Evolutionary conservation across 2,113 vertebrate genomes (phyloP), one percentile per base, ranked within the genome.

Genomic region (Beaufortia kweichowensis): DNA sequence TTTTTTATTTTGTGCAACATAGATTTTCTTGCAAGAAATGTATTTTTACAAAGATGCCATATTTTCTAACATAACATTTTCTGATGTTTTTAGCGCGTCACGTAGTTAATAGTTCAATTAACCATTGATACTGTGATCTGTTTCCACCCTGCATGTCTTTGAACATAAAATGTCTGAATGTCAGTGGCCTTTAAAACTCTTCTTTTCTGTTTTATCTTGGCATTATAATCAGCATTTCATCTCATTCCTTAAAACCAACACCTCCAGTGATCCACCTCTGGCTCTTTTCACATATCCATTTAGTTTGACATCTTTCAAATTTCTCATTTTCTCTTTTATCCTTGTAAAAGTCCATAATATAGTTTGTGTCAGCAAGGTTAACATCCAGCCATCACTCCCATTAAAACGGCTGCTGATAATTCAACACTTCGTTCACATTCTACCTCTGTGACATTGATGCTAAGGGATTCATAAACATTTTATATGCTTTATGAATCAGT

Each of bases 401-500:
- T 72, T 61, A 76, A 70, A 60, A 76, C 48, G 31, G 19, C 61
- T 78, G n/a, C 35, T 35, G 17, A 26, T 76, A 73, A 70, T 68
- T 80, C 57, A 60, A 35, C 41, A 46, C 59, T 80, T 80, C 63
- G 70, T 72, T 59, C n/a, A 33, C 17, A 41, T 80, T 80, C 70
- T 50, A 72, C 73, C 46, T 61, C 65, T 41, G 43, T 78, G 71
- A 75, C 66, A 53, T 73, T 66, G 53, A 72, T 76, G 46, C 68
- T 62, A 11, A 33, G 41, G 59, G 31, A 64, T 76, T 83, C 66
- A 68, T 72, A 78, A 72, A 81, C 55, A 48, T 76, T 83, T 81
- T 57, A 76, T 61, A 23, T 59, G 2, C n/a, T 35, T 35, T n/a
- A 57, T 80, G 82, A 83, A 80, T 83, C 74, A 77, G 63, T 73